Conservation (phyloP, 1,140 invertebrate species). For the Sesamia nonagrioides region DNA sequence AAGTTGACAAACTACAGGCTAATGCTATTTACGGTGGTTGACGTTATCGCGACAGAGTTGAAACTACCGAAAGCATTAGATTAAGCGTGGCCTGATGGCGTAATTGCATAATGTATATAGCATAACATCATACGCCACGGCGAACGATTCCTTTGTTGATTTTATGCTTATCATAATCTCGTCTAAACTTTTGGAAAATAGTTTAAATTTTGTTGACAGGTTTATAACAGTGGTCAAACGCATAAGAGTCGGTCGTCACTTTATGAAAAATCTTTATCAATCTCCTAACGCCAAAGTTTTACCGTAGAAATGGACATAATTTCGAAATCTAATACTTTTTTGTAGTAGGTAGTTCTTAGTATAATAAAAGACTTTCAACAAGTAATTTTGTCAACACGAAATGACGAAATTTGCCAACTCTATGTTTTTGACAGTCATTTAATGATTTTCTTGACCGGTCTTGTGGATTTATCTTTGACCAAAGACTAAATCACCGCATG, state of each 20-base stretch:
- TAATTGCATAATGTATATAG: constrained; percentile 54
- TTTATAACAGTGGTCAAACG: not conserved
- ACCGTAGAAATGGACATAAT: no score
- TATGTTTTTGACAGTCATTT: not conserved
- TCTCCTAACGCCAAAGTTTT: no score
- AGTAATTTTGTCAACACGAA: not conserved
- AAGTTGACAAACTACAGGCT: constrained; percentile 71
- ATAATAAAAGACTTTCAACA: constrained; percentile 8
- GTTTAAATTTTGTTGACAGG: not conserved
- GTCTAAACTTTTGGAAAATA: not conserved
- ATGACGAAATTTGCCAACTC: constrained; percentile 5
- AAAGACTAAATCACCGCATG: constrained; percentile 11
- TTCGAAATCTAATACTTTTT: not conserved
- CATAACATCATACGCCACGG: constrained; percentile 16
- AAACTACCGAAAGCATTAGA: constrained; percentile 76
- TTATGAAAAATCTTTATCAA: no score
- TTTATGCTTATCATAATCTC: constrained; percentile 29
- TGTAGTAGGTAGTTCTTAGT: no score
- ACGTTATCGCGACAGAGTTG: constrained; percentile 75
- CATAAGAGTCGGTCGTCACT: no score
- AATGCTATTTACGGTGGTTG: constrained; percentile 76
- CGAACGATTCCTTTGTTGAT: constrained; percentile 29
- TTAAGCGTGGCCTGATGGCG: constrained; percentile 59
- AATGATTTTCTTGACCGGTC: constrained; percentile 1
- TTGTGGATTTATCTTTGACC: constrained; percentile 6